Base-by-base conservation (phyloP, 2,797 vertebrate genomes). In the Tolypeutes matacus region DNA sequence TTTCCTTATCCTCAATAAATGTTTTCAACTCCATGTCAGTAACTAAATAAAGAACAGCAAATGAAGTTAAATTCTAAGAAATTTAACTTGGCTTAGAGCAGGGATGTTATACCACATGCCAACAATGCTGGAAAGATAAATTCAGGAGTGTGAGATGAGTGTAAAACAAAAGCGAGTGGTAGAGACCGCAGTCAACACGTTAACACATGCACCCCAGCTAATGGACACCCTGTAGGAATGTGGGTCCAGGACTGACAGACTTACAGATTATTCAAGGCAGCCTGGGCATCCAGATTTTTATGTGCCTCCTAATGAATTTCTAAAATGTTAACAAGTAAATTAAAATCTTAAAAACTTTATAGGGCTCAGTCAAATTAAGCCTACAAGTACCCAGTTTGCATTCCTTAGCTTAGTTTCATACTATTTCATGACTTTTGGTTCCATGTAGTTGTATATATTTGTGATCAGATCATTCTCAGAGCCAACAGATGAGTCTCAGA, bases 311-410 rank as follows among this genome's bases (percentile, higher is more conserved):
- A 27, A 0, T 78, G 20, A 82, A 87, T 81, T 64, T 94, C 36
- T 82, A 85, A 77, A 90, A 87, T 36, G 27, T n/a, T 82, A 94
- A 64, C 65, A 70, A 86, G 46, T 46, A 87, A 87, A 81, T 89
- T 46, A 34, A 91, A 86, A 67, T 78, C 56, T 94, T 86, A 21
- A 91, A 72, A 89, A 51, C 2, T 36, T 58, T 56, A 82, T 2
- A 2, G 36, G 14, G 4, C 78, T 93, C 65, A 67, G 23, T 87
- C 12, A 87, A 42, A 80, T 3, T 89, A 58, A 88, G 23, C 17
- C 53, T 60, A 5, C 77, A 81, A 83, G 5, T 1, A 31, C 1
- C 2, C 29, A 62, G 15, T 62, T 62, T 67, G 12, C 25, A 62
- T 89, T 82, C 23, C 58, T 8, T 86, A 23, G n/a, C 11, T 94